Evolutionary conservation across 2,113 vertebrate species (phyloP).

Genomic region (Morone saxatilis): DNA sequence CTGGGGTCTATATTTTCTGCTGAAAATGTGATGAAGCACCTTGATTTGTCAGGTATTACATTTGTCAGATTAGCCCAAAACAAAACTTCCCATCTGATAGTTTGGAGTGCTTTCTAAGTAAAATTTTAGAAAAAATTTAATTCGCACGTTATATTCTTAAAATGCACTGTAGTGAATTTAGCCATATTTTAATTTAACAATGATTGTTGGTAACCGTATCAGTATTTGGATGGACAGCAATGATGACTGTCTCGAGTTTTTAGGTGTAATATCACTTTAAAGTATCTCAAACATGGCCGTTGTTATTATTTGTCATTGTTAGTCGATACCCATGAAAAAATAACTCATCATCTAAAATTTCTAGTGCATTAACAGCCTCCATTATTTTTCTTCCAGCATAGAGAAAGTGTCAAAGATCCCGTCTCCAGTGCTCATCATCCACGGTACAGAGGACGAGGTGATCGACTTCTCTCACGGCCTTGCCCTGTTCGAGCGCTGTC

Average conservation of each 20-base stretch:
- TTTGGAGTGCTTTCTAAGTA: not conserved
- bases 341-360: not conserved
- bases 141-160: not conserved
- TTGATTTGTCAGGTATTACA: not conserved
- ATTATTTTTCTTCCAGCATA: constrained; percentile 84
- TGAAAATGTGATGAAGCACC: not conserved
- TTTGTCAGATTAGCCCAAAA: not conserved
- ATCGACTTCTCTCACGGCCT: constrained; percentile 99
- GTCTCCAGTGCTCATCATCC: constrained; percentile 97
- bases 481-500: constrained; percentile 96
- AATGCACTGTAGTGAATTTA: not conserved
- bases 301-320: not conserved
- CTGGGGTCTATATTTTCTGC: not conserved
- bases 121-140: not conserved
- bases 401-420: constrained; percentile 99
- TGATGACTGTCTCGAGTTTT: not conserved
- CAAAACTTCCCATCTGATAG: not conserved
- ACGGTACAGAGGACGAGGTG: constrained; percentile 97
- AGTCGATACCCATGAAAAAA: not conserved
- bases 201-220: not conserved
- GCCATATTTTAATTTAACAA: not conserved
- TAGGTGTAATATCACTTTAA: not conserved
- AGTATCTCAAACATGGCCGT: not conserved
- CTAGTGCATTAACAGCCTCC: not conserved
- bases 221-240: not conserved